Evolutionary conservation across 2,113 vertebrate genomes (phyloP).

Genomic region (Sinosuthora webbiana): DNA sequence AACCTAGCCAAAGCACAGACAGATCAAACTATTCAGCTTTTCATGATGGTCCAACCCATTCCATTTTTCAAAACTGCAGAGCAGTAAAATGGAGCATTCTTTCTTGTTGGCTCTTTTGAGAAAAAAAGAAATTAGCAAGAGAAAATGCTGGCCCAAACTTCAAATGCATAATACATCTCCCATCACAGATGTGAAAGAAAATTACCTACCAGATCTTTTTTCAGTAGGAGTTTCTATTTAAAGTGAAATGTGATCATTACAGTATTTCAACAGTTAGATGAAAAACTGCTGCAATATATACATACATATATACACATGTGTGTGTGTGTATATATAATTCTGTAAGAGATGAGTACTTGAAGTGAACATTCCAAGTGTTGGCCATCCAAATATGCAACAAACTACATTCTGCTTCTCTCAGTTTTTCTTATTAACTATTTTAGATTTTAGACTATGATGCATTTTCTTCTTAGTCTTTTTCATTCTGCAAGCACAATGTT

Average conservation of each 20-base stretch:
- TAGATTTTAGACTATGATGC: neutral
- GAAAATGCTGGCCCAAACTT: conserved; percentile 3
- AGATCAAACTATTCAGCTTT: neutral
- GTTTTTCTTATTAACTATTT: neutral
- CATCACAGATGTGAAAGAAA: neutral
- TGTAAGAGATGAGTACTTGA: neutral
- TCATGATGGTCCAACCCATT: neutral
- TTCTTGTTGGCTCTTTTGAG: neutral
- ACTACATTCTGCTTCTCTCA: neutral
- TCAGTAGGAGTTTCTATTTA: neutral
- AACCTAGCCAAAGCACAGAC: neutral
- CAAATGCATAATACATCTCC: neutral
- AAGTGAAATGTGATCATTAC: neutral
- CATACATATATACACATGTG: neutral
- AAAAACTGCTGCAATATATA: neutral
- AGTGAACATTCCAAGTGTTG: neutral
- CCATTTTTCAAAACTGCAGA: conserved; percentile 1
- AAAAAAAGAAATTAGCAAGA: neutral
- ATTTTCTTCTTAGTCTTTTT: neutral
- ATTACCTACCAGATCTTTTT: neutral
- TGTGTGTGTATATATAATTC: neutral
- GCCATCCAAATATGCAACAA: neutral
- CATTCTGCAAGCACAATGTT: neutral
- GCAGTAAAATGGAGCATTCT: neutral
- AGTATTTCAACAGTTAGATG: neutral